These are phyloP conservation scores for Chiridota heheva DNA, from an alignment of 35 echinoderm and acorn worm genomes.

Conservation along the genomic window DNA sequence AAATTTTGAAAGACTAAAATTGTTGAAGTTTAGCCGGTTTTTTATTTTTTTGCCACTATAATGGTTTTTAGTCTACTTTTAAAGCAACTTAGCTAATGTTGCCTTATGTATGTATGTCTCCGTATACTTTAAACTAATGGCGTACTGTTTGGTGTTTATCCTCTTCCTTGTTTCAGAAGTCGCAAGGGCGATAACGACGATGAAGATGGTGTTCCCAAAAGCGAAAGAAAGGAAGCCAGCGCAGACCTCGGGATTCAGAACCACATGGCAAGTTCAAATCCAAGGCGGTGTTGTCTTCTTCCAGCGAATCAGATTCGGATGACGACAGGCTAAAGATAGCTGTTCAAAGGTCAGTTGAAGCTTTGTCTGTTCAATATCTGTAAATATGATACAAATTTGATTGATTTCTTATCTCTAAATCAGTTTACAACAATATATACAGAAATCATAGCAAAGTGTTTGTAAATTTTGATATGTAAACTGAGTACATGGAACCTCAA, in stretches of 20 bases:
- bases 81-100: background rate
- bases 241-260: constrained; percentile 21
- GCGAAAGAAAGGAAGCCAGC: constrained; percentile 31
- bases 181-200: constrained; percentile 33
- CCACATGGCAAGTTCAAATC: constrained; percentile 80
- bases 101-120: background rate
- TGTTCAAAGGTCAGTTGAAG: constrained; percentile 25
- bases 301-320: constrained; percentile 96
- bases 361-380: background rate
- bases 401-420: background rate
- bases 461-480: background rate
- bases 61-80: background rate
- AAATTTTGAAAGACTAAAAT: background rate
- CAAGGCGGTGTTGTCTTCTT: constrained; percentile 88
- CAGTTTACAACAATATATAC: background rate
- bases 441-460: background rate
- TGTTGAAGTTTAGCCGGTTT: background rate
- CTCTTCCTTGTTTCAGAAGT: constrained; percentile 31
- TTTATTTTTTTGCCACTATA: background rate
- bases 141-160: background rate
- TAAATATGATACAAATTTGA: background rate
- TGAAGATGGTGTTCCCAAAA: constrained; percentile 49
- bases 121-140: no score
- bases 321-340: constrained; percentile 67
- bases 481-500: background rate